phyloP scores from a whole-genome alignment of 2,888 invertebrate genomes.

The Dasysyrphus albostriatus region DNA sequence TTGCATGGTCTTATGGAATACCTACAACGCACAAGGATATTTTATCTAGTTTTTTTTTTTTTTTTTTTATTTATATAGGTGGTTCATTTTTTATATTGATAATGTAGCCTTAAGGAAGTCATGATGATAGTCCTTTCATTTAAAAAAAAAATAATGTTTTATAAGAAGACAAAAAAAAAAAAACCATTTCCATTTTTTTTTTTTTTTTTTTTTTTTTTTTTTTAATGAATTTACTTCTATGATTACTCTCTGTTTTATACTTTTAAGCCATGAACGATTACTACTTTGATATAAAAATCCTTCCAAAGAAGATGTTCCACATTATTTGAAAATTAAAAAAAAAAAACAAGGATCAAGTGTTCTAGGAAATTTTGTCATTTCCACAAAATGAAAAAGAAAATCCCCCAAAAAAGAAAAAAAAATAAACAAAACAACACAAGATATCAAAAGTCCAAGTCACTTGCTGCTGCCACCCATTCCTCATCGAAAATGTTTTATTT shows the following conservation, averaged over 20 bases:
- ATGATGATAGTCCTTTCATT: not conserved
- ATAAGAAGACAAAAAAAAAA: not conserved
- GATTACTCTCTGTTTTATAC: slow-evolving; percentile 43
- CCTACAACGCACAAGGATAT: slow-evolving; percentile 46
- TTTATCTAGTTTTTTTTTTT: not conserved
- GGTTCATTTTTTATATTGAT: slow-evolving; percentile 3
- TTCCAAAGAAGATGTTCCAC: slow-evolving; percentile 4
- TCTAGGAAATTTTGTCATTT: slow-evolving; percentile 51
- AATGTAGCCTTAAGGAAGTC: slow-evolving; percentile 1
- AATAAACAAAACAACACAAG: slow-evolving; percentile 7
- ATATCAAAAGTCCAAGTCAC: slow-evolving; percentile 46
- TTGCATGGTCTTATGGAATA: slow-evolving; percentile 37
- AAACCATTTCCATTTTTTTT: not conserved
- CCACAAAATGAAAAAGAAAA: slow-evolving; percentile 22
- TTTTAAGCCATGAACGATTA: slow-evolving; percentile 53
- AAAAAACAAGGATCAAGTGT: slow-evolving; percentile 50
- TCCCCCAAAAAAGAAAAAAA: not conserved
- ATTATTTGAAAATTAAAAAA: not conserved
- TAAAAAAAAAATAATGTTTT: not conserved
- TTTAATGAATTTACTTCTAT: slow-evolving; percentile 52
- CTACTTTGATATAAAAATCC: slow-evolving; percentile 49
- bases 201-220: slow-evolving; percentile 33
- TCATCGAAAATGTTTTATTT: slow-evolving; percentile 57
- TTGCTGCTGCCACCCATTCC: not conserved
- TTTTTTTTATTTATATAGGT: too few species aligned